Conservation (phyloP, 1,140 invertebrate species). For the Antheraea mylitta region DNA sequence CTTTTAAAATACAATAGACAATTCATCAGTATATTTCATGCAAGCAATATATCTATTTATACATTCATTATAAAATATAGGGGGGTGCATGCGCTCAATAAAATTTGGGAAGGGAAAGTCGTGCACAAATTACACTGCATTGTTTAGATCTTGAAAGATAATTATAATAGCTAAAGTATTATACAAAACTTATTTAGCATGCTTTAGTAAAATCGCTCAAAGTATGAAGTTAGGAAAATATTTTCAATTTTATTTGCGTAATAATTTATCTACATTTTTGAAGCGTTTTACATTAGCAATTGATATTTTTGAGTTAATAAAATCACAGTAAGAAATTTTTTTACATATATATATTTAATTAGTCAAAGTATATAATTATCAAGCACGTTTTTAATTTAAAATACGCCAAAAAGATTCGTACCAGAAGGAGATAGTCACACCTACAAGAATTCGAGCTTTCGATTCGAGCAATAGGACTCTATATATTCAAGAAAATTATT, state of each 20-base stretch:
- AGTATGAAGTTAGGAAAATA: conserved; percentile 30
- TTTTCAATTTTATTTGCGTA: background rate
- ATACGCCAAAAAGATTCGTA: background rate
- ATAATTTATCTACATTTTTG: background rate
- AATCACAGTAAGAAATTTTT: background rate
- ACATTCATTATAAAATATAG: conserved; percentile 31
- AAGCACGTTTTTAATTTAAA: background rate
- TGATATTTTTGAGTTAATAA: background rate
- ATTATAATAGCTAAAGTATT: conserved; percentile 23
- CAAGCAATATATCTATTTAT: conserved; percentile 58
- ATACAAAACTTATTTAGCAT: conserved; percentile 32
- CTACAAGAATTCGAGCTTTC: background rate
- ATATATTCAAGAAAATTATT: background rate
- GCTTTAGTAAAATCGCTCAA: conserved; percentile 26
- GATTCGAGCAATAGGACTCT: background rate
- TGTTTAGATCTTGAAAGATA: conserved; percentile 30
- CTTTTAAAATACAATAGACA: conserved; percentile 41
- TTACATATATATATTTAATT: background rate
- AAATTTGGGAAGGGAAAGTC: conserved; percentile 7
- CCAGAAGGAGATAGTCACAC: background rate
- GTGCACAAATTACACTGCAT: conserved; percentile 27
- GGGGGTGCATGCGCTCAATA: conserved; percentile 55
- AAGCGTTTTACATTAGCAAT: background rate
- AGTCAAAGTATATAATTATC: too few relatives aligned
- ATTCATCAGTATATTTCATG: conserved; percentile 64